Evolutionary conservation across 2,113 vertebrate genomes (phyloP).

Genomic region (Tragelaphus strepsiceros): DNA sequence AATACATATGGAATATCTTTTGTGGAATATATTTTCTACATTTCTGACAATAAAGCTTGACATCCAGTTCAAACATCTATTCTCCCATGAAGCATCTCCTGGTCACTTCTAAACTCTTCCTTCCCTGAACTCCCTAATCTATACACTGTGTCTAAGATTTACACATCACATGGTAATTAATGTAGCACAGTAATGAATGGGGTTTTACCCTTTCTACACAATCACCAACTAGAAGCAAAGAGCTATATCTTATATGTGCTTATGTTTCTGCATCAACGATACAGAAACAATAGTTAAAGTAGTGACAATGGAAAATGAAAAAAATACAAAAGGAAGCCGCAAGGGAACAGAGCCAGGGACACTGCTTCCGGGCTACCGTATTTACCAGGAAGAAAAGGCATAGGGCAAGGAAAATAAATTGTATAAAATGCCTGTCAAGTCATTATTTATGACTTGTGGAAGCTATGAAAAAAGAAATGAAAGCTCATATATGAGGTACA

Average conservation of each 20-base stretch:
- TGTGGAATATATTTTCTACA: background rate
- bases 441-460: constrained; percentile 1
- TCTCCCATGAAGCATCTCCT: background rate
- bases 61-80: background rate
- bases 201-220: background rate
- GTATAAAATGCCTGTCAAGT: background rate
- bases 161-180: background rate
- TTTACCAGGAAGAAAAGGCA: background rate
- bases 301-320: background rate
- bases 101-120: background rate
- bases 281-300: background rate
- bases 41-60: background rate
- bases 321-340: background rate
- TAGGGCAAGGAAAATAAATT: background rate
- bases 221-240: background rate
- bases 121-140: background rate
- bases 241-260: background rate
- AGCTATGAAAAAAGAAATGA: constrained; percentile 10
- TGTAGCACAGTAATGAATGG: background rate
- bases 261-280: background rate
- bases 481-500: background rate
- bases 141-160: background rate
- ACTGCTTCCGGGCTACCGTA: background rate
- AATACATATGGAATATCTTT: background rate
- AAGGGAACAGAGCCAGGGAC: background rate